Base-by-base conservation (phyloP, 1,140 invertebrate genomes). In the Gryllus bimaculatus region DNA sequence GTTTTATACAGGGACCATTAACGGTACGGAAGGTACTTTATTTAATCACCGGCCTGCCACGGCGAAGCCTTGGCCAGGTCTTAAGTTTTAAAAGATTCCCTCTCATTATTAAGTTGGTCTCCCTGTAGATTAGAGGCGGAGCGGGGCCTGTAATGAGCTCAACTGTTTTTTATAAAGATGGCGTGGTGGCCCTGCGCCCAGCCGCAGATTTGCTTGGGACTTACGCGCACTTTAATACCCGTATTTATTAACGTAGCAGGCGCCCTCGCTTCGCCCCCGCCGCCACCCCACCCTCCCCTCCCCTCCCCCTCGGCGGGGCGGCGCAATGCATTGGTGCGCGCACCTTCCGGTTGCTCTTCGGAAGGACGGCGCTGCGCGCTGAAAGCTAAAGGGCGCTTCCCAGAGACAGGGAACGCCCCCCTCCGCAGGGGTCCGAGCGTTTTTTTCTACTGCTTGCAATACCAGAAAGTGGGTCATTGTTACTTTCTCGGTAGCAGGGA, bases 51-150 rank as follows among this genome's bases (percentile, higher is more conserved):
- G 54, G 54, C 54, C 54, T 66, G 54, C 54, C 54, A 66, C 54
- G 54, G 54, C 54, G 7, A 18, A 18, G 10, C 54, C 54, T 66
- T 18, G 54, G 10, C 18, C 18, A 18, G 54, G 54, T 66, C 54
- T 66, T 66, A 66, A 66, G 54, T 66, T 66, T n/a, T 66, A 66
- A 66, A 66, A 66, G 54, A 66, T 66, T 66, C 54, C 54, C 18
- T 66, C 54, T 66, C 54, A 66, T 66, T 66, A 66, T 66, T 66
- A 66, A 66, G 54, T 66, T 66, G 54, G 54, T 7, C 7, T 7
- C 54, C 54, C 54, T 66, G 54, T n/a, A 66, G 54, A 66, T 66
- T 66, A 66, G 54, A 66, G 54, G 54, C 54, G 26, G 26, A 66
- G 18, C 54, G 54, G 49, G 54, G 54, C 54, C 54, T 66, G 54